Evolutionary conservation across 2,113 vertebrate species (phyloP).

Genomic region (Jacana jacana): DNA sequence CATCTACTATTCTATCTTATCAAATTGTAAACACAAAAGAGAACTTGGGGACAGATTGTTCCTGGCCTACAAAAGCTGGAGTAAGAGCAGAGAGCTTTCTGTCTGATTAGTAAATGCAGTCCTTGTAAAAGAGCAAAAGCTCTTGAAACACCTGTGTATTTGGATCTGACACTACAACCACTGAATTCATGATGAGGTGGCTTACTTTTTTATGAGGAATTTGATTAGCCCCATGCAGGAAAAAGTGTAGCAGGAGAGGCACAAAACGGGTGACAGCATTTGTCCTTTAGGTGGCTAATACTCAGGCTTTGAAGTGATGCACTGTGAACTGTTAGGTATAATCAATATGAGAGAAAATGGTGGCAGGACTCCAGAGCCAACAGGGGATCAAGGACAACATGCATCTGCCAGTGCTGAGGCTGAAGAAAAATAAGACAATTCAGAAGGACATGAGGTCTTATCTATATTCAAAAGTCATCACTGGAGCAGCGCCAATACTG

Average conservation of each 20-base stretch:
- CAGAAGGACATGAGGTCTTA: not conserved
- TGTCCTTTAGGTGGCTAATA: not conserved
- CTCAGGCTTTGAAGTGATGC: not conserved
- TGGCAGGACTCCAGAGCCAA: not conserved
- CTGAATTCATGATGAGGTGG: not conserved
- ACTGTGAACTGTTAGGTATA: not conserved
- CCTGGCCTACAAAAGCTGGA: not conserved
- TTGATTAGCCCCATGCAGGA: not conserved
- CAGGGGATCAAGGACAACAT: not conserved
- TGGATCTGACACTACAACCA: not conserved
- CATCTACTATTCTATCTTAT: slow-evolving; percentile 42
- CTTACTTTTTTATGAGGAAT: not conserved
- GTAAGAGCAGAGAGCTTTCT: not conserved
- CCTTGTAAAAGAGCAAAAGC: not conserved
- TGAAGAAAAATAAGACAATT: not conserved
- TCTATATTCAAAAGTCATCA: not conserved
- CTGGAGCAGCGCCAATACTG: not conserved
- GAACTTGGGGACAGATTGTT: not conserved
- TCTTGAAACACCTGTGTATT: not conserved
- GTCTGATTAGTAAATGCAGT: not conserved
- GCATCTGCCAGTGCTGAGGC: not conserved
- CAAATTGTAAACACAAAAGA: not conserved
- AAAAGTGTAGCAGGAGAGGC: not conserved
- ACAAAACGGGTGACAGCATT: not conserved
- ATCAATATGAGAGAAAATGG: not conserved